These are phyloP conservation scores for Acipenser ruthenus DNA, from an alignment of 2,797 vertebrate species.

Conservation along the genomic window DNA sequence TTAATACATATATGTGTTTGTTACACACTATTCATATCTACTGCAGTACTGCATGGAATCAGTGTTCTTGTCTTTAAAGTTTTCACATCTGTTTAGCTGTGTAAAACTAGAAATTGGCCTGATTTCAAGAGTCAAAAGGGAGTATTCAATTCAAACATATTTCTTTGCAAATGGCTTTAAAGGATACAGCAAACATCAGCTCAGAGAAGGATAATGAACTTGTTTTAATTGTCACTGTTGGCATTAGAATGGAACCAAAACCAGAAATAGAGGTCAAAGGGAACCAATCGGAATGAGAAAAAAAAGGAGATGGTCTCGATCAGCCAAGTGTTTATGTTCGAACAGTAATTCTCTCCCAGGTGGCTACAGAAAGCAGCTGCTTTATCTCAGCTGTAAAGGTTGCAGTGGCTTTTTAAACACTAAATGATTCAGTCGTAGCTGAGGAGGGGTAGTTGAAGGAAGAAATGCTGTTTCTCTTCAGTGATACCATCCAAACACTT, in stretches of 20 bases:
- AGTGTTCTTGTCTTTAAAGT: too few relatives aligned
- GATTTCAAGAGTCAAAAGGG: too few relatives aligned
- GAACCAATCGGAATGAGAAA: background rate
- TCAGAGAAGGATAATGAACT: background rate
- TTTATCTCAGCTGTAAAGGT: slow-evolving; percentile 3
- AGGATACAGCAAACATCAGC: background rate
- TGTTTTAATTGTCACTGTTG: background rate
- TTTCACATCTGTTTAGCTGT: too few relatives aligned
- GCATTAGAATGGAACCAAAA: background rate
- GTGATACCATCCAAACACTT: slow-evolving; percentile 1
- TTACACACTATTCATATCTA: too few relatives aligned
- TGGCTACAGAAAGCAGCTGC: background rate
- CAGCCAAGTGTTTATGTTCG: background rate
- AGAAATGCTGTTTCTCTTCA: slow-evolving; percentile 6
- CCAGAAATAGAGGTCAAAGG: background rate
- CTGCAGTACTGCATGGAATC: too few relatives aligned
- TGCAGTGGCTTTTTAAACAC: slow-evolving; percentile 2
- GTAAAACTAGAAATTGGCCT: too few relatives aligned
- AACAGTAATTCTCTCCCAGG: slow-evolving; percentile 4
- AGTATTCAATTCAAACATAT: too few relatives aligned
- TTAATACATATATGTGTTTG: too few relatives aligned
- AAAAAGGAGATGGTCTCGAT: background rate
- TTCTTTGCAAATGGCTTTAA: too few relatives aligned
- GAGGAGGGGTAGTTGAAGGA: background rate
- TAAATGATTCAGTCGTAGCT: slow-evolving; percentile 8